Conservation (phyloP, 2,113 vertebrate genomes). For the Chiloscyllium plagiosum region DNA sequence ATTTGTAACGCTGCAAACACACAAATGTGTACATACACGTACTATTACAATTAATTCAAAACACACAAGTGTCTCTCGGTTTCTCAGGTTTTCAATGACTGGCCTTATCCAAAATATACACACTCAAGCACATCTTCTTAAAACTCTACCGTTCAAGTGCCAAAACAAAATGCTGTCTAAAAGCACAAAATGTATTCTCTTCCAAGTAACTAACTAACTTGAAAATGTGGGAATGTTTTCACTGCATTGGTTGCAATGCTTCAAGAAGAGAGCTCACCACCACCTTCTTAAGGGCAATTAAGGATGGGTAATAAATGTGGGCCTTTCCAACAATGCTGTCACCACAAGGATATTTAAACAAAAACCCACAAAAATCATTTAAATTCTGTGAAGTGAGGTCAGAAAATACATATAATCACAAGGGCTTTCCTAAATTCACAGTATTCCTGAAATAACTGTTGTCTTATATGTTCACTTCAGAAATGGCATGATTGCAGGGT, state of each 20-base stretch:
- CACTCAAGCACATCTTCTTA: not conserved
- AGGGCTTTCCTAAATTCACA: constrained; percentile 6
- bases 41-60: not conserved
- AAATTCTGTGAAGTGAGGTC: not conserved
- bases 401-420: constrained; percentile 17
- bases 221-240: not conserved
- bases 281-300: not conserved
- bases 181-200: not conserved
- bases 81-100: constrained; percentile 11
- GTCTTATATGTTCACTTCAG: not conserved
- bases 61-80: not conserved
- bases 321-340: not conserved
- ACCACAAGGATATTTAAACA: not conserved
- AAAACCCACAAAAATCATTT: constrained; percentile 15
- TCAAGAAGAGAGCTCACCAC: not conserved
- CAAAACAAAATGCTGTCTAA: not conserved
- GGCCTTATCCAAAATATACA: not conserved
- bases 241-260: not conserved
- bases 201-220: not conserved
- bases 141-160: constrained; percentile 7
- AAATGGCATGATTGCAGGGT: not conserved
- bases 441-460: constrained; percentile 18
- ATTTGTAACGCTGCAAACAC: not conserved
- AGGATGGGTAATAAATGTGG: not conserved
- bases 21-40: not conserved